Percentiles rank a stretch among this genome's conserved stretches.
phyloP scores from a whole-genome alignment of 53 echinoderm and acorn worm species.

The Temnopleurus reevesii region DNA sequence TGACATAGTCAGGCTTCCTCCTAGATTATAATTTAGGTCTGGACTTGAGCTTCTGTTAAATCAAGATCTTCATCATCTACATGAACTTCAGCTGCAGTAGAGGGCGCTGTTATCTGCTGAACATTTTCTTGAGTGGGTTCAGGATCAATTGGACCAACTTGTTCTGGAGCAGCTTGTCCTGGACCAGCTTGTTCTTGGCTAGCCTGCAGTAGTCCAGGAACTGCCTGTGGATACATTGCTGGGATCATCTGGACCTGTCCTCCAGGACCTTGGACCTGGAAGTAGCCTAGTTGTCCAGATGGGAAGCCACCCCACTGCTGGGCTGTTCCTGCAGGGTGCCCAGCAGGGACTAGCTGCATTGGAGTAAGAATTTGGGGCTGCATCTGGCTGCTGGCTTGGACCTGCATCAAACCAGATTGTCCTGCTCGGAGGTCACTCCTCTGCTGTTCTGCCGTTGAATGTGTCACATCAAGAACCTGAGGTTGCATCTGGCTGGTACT shows the following conservation, averaged over 20 bases:
- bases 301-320: background rate
- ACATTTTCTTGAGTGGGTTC: background rate
- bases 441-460: background rate
- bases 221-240: background rate
- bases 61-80: background rate
- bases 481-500: background rate
- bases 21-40: too few relatives aligned
- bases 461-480: too few relatives aligned
- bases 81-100: background rate
- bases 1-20: too few relatives aligned
- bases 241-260: conserved; percentile 23
- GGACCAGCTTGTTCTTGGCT: background rate
- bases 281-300: background rate
- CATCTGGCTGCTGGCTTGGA: too few relatives aligned
- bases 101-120: background rate
- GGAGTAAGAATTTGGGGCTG: background rate
- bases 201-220: background rate
- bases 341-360: background rate
- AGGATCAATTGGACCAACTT: background rate
- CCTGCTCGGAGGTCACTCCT: background rate
- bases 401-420: background rate
- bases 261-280: conserved; percentile 31
- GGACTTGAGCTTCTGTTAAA: too few relatives aligned
- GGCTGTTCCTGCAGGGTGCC: background rate
- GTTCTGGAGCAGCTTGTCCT: background rate